Evolutionary conservation across 2,888 invertebrate species (phyloP), one percentile per base, ranked within the genome.

Genomic region (Lepidonotus clava): DNA sequence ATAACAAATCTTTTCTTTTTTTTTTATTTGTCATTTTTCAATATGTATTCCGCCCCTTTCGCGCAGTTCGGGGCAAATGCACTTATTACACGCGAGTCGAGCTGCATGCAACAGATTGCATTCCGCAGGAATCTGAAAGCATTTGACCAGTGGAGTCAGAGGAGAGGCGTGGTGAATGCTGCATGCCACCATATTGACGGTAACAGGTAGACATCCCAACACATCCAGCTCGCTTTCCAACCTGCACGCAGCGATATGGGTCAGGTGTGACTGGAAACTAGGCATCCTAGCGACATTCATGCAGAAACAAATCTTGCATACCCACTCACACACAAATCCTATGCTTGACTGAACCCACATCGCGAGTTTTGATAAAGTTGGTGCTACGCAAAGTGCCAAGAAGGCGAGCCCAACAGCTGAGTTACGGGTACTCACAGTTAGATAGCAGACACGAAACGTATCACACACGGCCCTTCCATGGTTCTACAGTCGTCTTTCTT

Each of bases 171-270:
- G 61, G 71, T 38, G 36, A 71, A 24, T 71, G 61, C 61, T 28
- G 71, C 71, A 71, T 71, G 71, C 71, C 71, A 71, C 71, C 71
- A 71, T 71, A 71, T 71, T 71, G 71, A 71, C 71, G 11, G 11
- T 11, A 34, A 34, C 71, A 71, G 71, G 71, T 71, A 71, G 71
- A n/a, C 38, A 14, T 5, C 8, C 28, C 24, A 4, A 8, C 24
- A 61, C 28, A 61, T 24, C 14, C 1, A 28, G 61, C n/a, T 61
- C 61, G 24, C 28, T 61, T 4, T 61, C 61, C 2, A 28, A 32
- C 38, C 71, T 71, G 71, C 71, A 71, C 14, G 71, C 34, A 34
- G 34, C 34, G 24, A 38, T 36, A 71, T 34, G 71, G 71, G 38
- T 4, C 71, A 71, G 34, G 71, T 71, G 21, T 36, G 71, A 36